phyloP scores from a whole-genome alignment of 2,888 invertebrate genomes.

The Melieria picta region DNA sequence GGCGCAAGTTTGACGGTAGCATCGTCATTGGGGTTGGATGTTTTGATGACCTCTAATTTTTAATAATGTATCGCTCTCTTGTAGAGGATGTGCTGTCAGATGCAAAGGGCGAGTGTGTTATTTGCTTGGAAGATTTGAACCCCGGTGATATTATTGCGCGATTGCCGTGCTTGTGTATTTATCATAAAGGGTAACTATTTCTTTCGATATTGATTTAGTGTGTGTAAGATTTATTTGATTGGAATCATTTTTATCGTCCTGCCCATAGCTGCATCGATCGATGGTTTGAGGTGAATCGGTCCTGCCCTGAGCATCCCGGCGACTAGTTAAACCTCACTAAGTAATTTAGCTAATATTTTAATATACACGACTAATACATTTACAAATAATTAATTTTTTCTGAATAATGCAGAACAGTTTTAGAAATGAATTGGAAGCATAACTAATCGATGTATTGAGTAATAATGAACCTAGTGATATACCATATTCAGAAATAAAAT shows the following conservation, averaged over 20 bases:
- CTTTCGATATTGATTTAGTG: background rate
- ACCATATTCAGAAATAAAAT: slow-evolving; percentile 39
- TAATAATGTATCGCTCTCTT: slow-evolving; percentile 49
- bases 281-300: slow-evolving; percentile 99
- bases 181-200: slow-evolving; percentile 88
- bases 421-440: slow-evolving; percentile 29
- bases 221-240: background rate
- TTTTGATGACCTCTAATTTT: background rate
- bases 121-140: slow-evolving; percentile 96
- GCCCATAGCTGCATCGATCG: slow-evolving; percentile 92
- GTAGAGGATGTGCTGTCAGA: slow-evolving; percentile 96
- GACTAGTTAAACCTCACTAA: slow-evolving; percentile 73
- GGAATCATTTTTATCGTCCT: slow-evolving; percentile 12
- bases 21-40: too few relatives aligned
- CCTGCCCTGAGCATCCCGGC: slow-evolving; percentile 98
- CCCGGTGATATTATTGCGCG: slow-evolving; percentile 97
- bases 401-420: slow-evolving; percentile 31
- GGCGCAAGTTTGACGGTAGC: too few relatives aligned
- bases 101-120: slow-evolving; percentile 98
- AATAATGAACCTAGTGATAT: slow-evolving; percentile 37
- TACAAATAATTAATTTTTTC: slow-evolving; percentile 39
- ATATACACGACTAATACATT: slow-evolving; percentile 31
- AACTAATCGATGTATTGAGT: slow-evolving; percentile 39
- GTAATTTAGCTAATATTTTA: slow-evolving; percentile 47
- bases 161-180: slow-evolving; percentile 98